A percentile compares a stretch with the other conserved stretches of the same genome.
phyloP scores from a whole-genome alignment of 2,113 vertebrate genomes.

The Lampris megalopsis region DNA sequence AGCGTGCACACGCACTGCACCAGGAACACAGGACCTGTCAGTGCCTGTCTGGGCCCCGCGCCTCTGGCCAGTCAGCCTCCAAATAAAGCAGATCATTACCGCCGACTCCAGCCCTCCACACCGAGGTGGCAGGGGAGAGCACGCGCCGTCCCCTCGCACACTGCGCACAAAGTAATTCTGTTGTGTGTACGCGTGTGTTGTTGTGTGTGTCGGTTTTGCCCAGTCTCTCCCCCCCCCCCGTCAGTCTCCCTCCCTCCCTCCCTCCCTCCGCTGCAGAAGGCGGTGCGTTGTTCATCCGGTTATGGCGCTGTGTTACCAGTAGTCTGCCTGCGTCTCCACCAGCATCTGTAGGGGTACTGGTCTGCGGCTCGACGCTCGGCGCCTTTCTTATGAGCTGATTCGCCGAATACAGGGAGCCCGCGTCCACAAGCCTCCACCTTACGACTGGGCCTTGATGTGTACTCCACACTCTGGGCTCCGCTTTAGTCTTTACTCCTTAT shows the following conservation, averaged over 20 bases:
- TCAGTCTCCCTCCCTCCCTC: constrained; percentile 19
- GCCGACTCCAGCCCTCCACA: constrained; percentile 46
- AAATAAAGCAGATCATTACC: constrained; percentile 79
- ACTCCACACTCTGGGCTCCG: too few species aligned
- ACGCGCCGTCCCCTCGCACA: constrained; percentile 27
- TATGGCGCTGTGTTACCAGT: constrained; percentile 22
- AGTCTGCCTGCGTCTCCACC: constrained; percentile 17
- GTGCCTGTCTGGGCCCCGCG: constrained; percentile 62
- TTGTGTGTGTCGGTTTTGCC: constrained; percentile 37
- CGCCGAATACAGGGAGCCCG: too few species aligned
- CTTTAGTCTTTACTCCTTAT: too few species aligned
- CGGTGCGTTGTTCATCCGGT: constrained; percentile 40
- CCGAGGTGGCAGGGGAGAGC: constrained; percentile 35
- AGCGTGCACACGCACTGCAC: constrained; percentile 55
- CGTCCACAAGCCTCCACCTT: too few species aligned
- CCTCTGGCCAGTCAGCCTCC: constrained; percentile 65
- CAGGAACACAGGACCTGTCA: constrained; percentile 77
- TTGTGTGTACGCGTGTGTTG: constrained; percentile 37
- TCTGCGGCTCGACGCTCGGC: constrained; percentile 27
- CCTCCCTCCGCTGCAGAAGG: constrained; percentile 17
- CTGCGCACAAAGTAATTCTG: constrained; percentile 47
- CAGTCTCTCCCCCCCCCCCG: constrained; percentile 26
- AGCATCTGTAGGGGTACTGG: constrained; percentile 7
- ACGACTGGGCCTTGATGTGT: too few species aligned
- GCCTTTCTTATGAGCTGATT: too few species aligned